Base-by-base conservation (phyloP, 2,888 invertebrate species). In the Unio delphinus region DNA sequence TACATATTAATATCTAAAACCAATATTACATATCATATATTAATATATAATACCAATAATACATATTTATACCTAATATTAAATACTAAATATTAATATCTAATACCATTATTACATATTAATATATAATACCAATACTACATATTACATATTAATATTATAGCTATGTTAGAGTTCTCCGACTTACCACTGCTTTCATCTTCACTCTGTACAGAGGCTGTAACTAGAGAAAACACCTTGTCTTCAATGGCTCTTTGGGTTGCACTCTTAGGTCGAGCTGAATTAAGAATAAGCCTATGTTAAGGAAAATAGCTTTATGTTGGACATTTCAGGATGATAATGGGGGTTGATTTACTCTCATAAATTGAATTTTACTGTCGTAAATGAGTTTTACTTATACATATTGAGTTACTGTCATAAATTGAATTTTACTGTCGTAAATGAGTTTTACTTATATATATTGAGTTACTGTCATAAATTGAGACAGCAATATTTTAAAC, bases 241-340 rank as follows among this genome's bases (percentile, higher is more conserved):
- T 89, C 84, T 68, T 87, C 86, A n/a, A 88, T 79, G 45, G 86
- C 86, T 65, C 78, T 81, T 71, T 83, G 83, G 8, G 80, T 83
- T 8, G 86, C 86, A 82, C 88, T 88, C 70, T 81, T 80, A 26
- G 87, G 87, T 55, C 87, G 73, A n/a, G 20, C 83, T 81, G 74
- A 18, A 73, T 66, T 17, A 20, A 60, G 15, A 45, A 15, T 15
- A 45, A 45, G 15, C 15, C 8, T 15, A 45, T 3, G 15, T 45
- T 15, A 45, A 15, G 45, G 45, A 15, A 11, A 45, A 45, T 3
- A 45, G 15, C 45, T 15, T 15, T 45, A 15, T 15, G 45, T 15
- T 45, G 3, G 15, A 45, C 11, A 45, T 11, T 45, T 45, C 1
- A 45, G 45, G 15, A 45, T 45, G 45, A 34, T 1, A 15, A 15